Evolutionary conservation across 2,113 vertebrate genomes (phyloP), one percentile per base, ranked within the genome.

Genomic region (Baryphthengus martii): DNA sequence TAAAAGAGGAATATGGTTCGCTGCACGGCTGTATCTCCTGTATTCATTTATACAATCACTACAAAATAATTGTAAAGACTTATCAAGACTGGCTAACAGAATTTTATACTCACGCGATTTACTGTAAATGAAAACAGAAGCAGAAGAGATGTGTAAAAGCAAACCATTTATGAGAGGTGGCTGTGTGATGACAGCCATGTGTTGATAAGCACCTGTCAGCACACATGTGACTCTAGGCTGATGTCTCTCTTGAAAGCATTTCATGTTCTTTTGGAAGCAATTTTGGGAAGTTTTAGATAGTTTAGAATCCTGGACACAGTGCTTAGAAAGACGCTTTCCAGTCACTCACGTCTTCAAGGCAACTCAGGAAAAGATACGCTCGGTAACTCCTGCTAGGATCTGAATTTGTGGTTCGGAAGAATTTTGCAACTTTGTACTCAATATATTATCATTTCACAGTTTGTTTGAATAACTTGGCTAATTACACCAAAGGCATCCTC

Each of bases 181-280:
- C 45, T 84, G 11, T 2, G 3, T 18, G 16, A 9, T 58, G 10
- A 66, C 44, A 84, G 9, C 23, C 40, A 45, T 7, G 9, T 62
- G 26, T 19, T 56, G 67, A 42, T 24, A 56, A 80, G 83, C 53
- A 83, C 13, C 35, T 80, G 23, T 16, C 21, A 67, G 61, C 7
- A 72, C 75, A 66, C 13, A 65, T 45, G 28, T 39, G 26, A 73
- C 13, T 84, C 21, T n/a, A 53, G 31, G 16, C 11, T 0, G 0
- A n/a, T 26, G 4, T 35, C 11, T 70, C 42, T 63, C 71, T 74
- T 72, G 31, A 58, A 90, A 82, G 37, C 20, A 87, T 52, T 66
- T 92, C 7, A 15, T 74, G 13, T 59, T 88, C 28, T 83, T 91
- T 56, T 28, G 35, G 29, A 80, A 45, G 29, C 0, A 3, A 47